phyloP scores from a whole-genome alignment of 1,140 invertebrate species.

The Himalopsyche phryganea region DNA sequence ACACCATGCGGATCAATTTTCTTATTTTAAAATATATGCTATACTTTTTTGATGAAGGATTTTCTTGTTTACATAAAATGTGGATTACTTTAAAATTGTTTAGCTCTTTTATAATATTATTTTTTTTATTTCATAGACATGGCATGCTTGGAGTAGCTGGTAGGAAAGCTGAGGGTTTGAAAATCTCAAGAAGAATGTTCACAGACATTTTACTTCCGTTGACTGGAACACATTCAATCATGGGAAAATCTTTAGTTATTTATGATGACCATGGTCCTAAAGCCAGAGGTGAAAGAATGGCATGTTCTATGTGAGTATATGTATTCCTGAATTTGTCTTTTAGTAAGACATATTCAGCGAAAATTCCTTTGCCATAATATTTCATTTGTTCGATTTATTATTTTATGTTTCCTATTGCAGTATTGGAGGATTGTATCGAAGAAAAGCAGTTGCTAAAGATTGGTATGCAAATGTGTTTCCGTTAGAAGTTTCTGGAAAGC shows the following conservation, averaged over 20 bases:
- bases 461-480: constrained; percentile 79
- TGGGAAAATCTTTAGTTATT: constrained; percentile 83
- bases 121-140: constrained; percentile 57
- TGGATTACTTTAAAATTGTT: too few relatives aligned
- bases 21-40: too few relatives aligned
- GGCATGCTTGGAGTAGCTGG: constrained; percentile 72
- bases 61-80: too few relatives aligned
- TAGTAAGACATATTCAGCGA: neutral
- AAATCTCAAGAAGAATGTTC: constrained; percentile 69
- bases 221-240: constrained; percentile 67
- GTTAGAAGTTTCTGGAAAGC: constrained; percentile 63
- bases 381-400: neutral
- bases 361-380: too few relatives aligned
- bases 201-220: constrained; percentile 77
- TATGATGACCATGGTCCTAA: constrained; percentile 85
- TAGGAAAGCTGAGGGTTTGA: constrained; percentile 58
- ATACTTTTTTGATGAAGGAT: too few relatives aligned
- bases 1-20: too few relatives aligned
- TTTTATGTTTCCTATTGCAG: constrained; percentile 49
- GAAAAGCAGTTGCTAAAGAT: constrained; percentile 80
- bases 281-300: constrained; percentile 80
- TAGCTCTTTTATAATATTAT: too few relatives aligned
- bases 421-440: constrained; percentile 67
- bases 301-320: constrained; percentile 73
- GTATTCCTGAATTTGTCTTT: neutral